Percentiles rank a stretch among this genome's conserved stretches.
Conservation (phyloP, 2,888 invertebrate genomes). For the Diadegma fenestrale region DNA sequence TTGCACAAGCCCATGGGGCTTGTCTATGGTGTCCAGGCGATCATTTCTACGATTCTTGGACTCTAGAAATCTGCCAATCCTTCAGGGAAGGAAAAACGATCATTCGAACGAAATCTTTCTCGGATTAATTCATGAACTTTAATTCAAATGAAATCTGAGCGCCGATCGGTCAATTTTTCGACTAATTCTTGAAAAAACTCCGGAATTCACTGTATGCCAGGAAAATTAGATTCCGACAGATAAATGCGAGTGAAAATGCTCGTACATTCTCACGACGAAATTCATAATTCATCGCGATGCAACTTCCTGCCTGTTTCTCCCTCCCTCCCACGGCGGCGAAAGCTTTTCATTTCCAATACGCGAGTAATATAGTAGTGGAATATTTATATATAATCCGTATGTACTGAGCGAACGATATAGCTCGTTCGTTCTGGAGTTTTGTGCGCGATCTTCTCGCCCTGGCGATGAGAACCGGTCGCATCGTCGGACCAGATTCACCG, state of each 20-base stretch:
- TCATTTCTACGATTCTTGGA: neutral
- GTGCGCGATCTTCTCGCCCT: conserved; percentile 52
- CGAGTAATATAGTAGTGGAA: conserved; percentile 30
- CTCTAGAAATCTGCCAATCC: neutral
- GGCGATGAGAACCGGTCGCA: conserved; percentile 65
- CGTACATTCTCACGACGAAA: conserved; percentile 57
- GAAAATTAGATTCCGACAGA: neutral
- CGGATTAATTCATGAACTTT: neutral
- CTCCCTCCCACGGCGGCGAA: conserved; percentile 46
- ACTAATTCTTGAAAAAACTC: neutral
- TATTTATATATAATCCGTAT: conserved; percentile 19
- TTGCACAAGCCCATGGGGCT: too few relatives aligned
- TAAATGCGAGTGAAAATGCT: conserved; percentile 42
- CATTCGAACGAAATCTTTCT: neutral
- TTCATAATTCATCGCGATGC: conserved; percentile 54
- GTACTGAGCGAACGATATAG: conserved; percentile 42
- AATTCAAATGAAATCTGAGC: neutral
- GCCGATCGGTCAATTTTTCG: neutral
- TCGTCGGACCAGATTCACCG: conserved; percentile 77
- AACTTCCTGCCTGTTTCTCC: conserved; percentile 36
- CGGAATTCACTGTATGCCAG: neutral
- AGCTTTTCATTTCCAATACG: conserved; percentile 57
- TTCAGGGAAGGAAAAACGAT: neutral
- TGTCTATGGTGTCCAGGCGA: neutral
- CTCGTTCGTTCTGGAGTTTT: conserved; percentile 30